A percentile compares a stretch with the other conserved stretches of the same genome.
Conservation (phyloP, 1,140 invertebrate genomes). For the Teleopsis dalmanni region DNA sequence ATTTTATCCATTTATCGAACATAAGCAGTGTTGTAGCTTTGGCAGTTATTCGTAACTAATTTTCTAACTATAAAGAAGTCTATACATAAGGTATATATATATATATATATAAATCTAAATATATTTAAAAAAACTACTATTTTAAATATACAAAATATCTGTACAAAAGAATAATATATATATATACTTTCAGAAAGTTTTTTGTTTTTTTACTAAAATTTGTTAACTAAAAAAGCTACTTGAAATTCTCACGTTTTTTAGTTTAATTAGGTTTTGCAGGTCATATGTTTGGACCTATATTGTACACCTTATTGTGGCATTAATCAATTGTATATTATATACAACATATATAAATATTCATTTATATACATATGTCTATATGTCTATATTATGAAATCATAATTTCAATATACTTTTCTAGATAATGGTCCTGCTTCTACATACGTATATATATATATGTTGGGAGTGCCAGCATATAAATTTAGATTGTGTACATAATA, state of each 20-base stretch:
- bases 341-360: too few species aligned
- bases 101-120: not conserved
- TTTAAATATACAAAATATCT: not conserved
- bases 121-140: not conserved
- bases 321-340: too few species aligned
- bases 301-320: too few species aligned
- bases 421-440: too few species aligned
- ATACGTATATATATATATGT: too few species aligned
- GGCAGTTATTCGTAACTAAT: conserved; percentile 13
- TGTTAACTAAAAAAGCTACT: conserved; percentile 24
- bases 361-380: too few species aligned
- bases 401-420: too few species aligned
- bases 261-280: too few species aligned
- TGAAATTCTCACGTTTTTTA: conserved; percentile 43
- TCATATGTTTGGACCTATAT: too few species aligned
- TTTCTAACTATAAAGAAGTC: conserved; percentile 3
- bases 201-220: conserved; percentile 8
- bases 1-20: not conserved
- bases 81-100: not conserved
- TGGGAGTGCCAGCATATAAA: too few species aligned
- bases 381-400: too few species aligned
- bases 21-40: conserved; percentile 17
- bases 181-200: conserved; percentile 15
- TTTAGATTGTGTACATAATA: too few species aligned
- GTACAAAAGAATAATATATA: conserved; percentile 5